Evolutionary conservation across 1,140 invertebrate genomes (phyloP).

Genomic region (Chlorops oryzae): DNA sequence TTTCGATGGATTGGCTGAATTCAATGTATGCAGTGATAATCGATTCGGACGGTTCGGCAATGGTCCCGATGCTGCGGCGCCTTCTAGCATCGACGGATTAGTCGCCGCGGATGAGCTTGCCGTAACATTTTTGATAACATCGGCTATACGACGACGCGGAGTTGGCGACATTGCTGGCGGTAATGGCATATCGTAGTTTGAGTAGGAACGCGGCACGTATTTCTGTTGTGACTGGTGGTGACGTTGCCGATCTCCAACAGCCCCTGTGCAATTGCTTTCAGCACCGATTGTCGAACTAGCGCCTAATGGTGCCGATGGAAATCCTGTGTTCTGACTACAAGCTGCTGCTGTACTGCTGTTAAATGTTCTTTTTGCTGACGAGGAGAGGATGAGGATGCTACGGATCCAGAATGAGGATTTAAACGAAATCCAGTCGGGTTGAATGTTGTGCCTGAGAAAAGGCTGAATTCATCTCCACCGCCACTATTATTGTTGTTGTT

Average conservation of each 20-base stretch:
- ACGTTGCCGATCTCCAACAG: background rate
- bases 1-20: background rate
- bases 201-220: constrained; percentile 42
- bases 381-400: background rate
- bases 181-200: constrained; percentile 42
- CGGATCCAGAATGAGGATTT: background rate
- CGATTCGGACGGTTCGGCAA: no score
- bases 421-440: constrained; percentile 8
- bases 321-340: no score
- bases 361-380: no score
- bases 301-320: no score
- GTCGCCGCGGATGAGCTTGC: constrained; percentile 16
- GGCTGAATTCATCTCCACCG: background rate
- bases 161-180: constrained; percentile 20
- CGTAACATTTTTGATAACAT: background rate
- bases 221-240: background rate
- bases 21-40: no score
- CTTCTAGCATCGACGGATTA: constrained; percentile 23
- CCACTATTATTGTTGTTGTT: background rate
- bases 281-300: no score
- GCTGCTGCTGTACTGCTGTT: no score
- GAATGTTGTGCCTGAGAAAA: background rate
- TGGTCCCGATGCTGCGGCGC: background rate
- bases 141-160: constrained; percentile 26
- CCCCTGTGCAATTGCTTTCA: constrained; percentile 6